Percentiles rank a stretch among this genome's conserved stretches.
Conservation (phyloP, 1,140 invertebrate genomes). For the Neomicropteryx cornuta region DNA sequence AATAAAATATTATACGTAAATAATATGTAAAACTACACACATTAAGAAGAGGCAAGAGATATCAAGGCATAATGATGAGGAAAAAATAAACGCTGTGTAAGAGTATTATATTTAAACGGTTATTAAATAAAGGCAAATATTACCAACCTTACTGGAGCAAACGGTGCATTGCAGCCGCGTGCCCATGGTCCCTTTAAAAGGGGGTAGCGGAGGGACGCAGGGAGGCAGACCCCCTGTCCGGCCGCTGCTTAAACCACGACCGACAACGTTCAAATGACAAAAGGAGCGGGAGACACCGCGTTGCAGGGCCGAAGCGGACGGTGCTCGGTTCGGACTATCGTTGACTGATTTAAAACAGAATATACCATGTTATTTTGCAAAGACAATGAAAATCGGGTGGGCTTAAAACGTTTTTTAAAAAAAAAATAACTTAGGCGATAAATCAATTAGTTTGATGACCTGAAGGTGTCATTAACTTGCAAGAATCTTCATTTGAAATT, state of each 20-base stretch:
- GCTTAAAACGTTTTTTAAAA: no score
- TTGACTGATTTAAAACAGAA: neutral
- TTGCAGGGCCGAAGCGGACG: slow-evolving; percentile 16
- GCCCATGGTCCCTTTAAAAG: slow-evolving; percentile 60
- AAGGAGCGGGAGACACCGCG: slow-evolving; percentile 35
- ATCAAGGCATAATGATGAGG: neutral
- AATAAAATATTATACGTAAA: no score
- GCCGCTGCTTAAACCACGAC: slow-evolving; percentile 30
- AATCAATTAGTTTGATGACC: no score
- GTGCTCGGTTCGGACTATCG: neutral
- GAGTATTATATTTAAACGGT: neutral
- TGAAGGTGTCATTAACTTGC: no score
- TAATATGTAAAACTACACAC: neutral
- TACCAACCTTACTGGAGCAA: slow-evolving; percentile 63
- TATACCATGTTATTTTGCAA: slow-evolving; percentile 1
- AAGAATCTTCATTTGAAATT: no score
- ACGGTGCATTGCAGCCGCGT: slow-evolving; percentile 72
- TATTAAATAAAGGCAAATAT: neutral
- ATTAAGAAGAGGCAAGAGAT: neutral
- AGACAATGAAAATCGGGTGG: neutral
- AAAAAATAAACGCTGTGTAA: slow-evolving; percentile 1
- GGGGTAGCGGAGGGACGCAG: slow-evolving; percentile 24
- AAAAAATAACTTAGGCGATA: no score
- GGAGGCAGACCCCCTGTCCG: slow-evolving; percentile 17
- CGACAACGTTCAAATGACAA: slow-evolving; percentile 30